Evolutionary conservation across 1,140 invertebrate species (phyloP).

Genomic region (Mactra quadrangularis): DNA sequence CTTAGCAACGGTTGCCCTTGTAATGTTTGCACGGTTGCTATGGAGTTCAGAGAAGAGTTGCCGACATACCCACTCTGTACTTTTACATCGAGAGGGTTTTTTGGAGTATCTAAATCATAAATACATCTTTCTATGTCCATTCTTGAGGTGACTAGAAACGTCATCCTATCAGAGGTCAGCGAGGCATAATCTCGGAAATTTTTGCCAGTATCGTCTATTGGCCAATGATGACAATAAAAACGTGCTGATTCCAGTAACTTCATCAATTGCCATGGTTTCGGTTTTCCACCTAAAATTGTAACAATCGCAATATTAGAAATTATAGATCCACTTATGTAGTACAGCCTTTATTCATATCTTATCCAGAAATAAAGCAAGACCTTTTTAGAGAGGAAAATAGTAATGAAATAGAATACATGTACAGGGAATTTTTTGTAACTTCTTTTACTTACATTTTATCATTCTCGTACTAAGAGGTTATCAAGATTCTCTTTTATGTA

Average conservation of each 20-base stretch:
- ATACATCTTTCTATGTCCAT: constrained; percentile 28
- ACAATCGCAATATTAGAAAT: too few species aligned
- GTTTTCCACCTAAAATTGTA: constrained; percentile 51
- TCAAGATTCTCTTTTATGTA: too few species aligned
- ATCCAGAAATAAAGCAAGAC: too few species aligned
- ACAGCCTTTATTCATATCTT: too few species aligned
- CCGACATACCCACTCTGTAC: constrained; percentile 43
- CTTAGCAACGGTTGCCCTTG: constrained; percentile 39
- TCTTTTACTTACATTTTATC: too few species aligned
- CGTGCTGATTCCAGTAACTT: constrained; percentile 57
- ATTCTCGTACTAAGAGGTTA: too few species aligned
- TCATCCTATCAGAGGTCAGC: constrained; percentile 63
- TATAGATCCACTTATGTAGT: too few species aligned
- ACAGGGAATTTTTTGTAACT: too few species aligned
- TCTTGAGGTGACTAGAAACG: constrained; percentile 56
- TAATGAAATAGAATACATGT: too few species aligned
- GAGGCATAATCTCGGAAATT: constrained; percentile 68
- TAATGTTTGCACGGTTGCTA: constrained; percentile 42
- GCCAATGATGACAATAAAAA: constrained; percentile 63
- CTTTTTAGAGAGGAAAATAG: too few species aligned
- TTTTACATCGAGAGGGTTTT: constrained; percentile 9
- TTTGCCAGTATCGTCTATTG: constrained; percentile 60
- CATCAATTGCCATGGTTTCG: constrained; percentile 71
- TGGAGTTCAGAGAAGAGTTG: constrained; percentile 64
- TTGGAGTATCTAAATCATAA: constrained; percentile 29